phyloP scores from a whole-genome alignment of 2,113 vertebrate species.

The Leuciscus idus region DNA sequence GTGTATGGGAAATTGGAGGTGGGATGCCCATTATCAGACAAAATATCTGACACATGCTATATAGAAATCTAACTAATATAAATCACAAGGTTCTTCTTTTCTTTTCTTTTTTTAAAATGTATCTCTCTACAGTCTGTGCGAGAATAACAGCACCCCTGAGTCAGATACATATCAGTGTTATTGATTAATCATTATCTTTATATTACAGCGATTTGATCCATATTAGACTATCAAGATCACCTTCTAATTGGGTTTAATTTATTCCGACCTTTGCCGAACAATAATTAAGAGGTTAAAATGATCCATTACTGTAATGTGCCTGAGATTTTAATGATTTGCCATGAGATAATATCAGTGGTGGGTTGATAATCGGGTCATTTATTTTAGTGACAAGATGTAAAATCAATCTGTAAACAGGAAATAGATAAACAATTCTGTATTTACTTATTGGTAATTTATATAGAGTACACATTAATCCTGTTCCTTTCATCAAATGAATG shows the following conservation, averaged over 20 bases:
- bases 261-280: slow-evolving; percentile 22
- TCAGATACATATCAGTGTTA: slow-evolving; percentile 8
- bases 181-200: slow-evolving; percentile 31
- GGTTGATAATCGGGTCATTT: neutral
- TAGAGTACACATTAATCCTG: neutral
- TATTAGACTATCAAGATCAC: slow-evolving; percentile 5
- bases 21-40: neutral
- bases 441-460: neutral
- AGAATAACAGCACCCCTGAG: neutral
- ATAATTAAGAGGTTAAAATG: slow-evolving; percentile 21
- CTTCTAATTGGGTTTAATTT: slow-evolving; percentile 8
- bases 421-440: neutral
- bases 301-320: slow-evolving; percentile 4
- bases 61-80: neutral
- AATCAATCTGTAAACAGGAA: slow-evolving; percentile 1
- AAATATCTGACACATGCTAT: neutral
- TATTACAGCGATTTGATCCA: slow-evolving; percentile 17
- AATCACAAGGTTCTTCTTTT: neutral
- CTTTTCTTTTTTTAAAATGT: neutral
- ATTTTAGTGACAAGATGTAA: neutral
- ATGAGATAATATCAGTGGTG: slow-evolving; percentile 10
- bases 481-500: neutral
- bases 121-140: neutral
- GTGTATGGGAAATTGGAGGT: neutral
- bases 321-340: slow-evolving; percentile 8